Percentiles rank a stretch among this genome's conserved stretches.
These are phyloP conservation scores for Sebastes aleutianus DNA, from an alignment of 2,797 vertebrate genomes.

Conservation along the genomic window DNA sequence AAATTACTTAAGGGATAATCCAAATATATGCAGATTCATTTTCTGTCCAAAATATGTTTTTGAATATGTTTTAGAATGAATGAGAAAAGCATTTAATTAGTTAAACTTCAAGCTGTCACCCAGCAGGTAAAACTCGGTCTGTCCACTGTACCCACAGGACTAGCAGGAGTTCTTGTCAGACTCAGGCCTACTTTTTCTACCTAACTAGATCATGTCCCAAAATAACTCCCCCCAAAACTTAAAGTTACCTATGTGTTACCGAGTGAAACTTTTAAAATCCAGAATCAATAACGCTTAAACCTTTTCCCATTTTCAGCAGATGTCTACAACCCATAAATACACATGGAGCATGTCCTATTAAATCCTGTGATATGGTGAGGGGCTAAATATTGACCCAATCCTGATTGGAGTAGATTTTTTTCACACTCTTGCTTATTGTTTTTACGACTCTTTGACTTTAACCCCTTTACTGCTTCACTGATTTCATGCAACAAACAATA, in stretches of 20 bases:
- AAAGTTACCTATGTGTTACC: constrained; percentile 54
- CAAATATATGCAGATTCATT: background rate
- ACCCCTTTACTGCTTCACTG: constrained; percentile 80
- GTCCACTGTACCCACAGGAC: constrained; percentile 54
- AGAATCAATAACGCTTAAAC: constrained; percentile 67
- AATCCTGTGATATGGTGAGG: constrained; percentile 71
- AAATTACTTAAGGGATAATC: background rate
- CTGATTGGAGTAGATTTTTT: constrained; percentile 78
- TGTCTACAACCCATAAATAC: constrained; percentile 79
- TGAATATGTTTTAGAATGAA: background rate
- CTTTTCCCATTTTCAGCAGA: constrained; percentile 70
- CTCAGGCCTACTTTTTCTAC: constrained; percentile 65
- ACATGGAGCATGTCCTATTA: constrained; percentile 83
- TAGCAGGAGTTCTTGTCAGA: constrained; percentile 30
- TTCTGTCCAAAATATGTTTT: background rate
- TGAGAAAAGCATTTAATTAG: constrained; percentile 12
- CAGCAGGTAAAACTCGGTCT: constrained; percentile 27
- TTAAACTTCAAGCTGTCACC: constrained; percentile 27
- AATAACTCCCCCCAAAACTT: constrained; percentile 55
- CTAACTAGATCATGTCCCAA: constrained; percentile 70
- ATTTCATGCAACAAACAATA: constrained; percentile 79
- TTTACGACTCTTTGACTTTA: constrained; percentile 80
- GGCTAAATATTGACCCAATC: constrained; percentile 77
- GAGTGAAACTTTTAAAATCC: constrained; percentile 70
- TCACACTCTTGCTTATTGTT: constrained; percentile 76